These are phyloP conservation scores for Triplophysa tibetana DNA, from an alignment of 2,113 vertebrate species.

Conservation along the genomic window DNA sequence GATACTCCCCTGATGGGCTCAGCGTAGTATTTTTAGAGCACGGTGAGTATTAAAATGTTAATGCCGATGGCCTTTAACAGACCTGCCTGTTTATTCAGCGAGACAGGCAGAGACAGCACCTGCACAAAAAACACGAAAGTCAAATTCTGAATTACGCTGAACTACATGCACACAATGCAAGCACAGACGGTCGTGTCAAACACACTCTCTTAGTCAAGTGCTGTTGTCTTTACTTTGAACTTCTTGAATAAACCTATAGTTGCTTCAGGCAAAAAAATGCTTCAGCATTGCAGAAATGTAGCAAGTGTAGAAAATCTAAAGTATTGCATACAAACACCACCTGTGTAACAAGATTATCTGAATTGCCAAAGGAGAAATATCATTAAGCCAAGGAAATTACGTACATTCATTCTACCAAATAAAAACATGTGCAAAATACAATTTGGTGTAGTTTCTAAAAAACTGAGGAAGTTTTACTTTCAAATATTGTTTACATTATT, in stretches of 20 bases:
- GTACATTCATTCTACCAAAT: too few relatives aligned
- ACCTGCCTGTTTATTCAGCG: conserved; percentile 47
- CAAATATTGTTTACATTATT: not conserved
- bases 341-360: not conserved
- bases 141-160: not conserved
- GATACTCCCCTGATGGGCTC: conserved; percentile 62
- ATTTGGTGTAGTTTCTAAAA: too few relatives aligned
- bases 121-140: conserved; percentile 12
- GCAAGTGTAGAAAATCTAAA: not conserved
- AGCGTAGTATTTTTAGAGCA: conserved; percentile 67
- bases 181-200: conserved; percentile 14
- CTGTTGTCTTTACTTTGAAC: not conserved
- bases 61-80: conserved; percentile 57
- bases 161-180: not conserved
- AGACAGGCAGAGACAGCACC: conserved; percentile 39
- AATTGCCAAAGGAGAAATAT: not conserved
- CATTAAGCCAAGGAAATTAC: not conserved
- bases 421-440: too few relatives aligned
- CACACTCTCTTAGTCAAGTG: not conserved
- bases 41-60: conserved; percentile 66
- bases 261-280: not conserved
- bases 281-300: not conserved
- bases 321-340: not conserved
- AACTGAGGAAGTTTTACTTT: not conserved
- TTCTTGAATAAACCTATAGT: not conserved